A percentile compares a stretch with the other conserved stretches of the same genome.
Evolutionary conservation across 2,797 vertebrate species (phyloP).

Genomic region (Urocyon cinereoargenteus): DNA sequence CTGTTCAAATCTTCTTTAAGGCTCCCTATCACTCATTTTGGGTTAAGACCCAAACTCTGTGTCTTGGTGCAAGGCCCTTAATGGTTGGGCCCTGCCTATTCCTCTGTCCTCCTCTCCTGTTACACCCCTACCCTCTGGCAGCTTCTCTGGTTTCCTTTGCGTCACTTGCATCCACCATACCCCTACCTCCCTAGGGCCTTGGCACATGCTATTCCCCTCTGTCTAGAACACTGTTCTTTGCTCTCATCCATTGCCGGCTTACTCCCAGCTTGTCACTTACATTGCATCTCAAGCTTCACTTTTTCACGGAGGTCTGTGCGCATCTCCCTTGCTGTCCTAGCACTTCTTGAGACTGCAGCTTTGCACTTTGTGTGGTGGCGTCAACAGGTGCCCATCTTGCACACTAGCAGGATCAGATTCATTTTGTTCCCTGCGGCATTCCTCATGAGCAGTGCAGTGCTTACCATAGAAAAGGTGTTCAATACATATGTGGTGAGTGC

Average conservation of each 20-base stretch:
- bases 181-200: background rate
- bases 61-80: background rate
- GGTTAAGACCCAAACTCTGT: background rate
- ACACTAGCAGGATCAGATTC: rapidly evolving
- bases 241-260: background rate
- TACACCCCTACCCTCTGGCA: too few species aligned
- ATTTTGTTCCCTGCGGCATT: background rate
- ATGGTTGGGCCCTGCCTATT: rapidly evolving
- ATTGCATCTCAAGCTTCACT: background rate
- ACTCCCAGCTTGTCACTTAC: background rate
- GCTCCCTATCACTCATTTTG: background rate
- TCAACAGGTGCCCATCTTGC: background rate
- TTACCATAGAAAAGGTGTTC: background rate
- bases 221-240: background rate
- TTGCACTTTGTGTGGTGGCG: background rate
- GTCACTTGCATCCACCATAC: background rate
- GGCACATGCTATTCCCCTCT: background rate
- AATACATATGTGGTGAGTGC: too few species aligned
- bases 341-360: background rate
- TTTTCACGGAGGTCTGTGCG: background rate
- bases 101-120: background rate
- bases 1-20: background rate
- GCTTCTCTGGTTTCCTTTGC: background rate
- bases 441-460: background rate
- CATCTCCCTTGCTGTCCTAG: background rate